phyloP scores from a whole-genome alignment of 1,140 invertebrate genomes.

The Protaetia brevitarsis region DNA sequence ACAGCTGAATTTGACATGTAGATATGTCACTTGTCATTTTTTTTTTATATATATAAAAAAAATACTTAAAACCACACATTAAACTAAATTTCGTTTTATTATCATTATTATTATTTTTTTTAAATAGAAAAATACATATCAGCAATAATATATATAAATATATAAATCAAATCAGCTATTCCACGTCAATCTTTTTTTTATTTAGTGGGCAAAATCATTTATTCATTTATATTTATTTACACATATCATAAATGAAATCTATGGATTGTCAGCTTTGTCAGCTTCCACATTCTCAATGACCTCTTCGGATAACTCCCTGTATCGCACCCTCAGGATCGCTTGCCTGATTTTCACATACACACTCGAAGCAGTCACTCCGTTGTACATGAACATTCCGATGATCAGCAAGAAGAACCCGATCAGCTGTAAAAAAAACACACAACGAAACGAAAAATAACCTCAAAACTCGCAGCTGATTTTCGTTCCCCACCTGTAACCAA shows the following conservation, averaged over 20 bases:
- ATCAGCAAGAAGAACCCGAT: conserved; percentile 39
- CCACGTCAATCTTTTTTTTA: too few relatives aligned
- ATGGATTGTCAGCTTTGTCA: conserved; percentile 27
- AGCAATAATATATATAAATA: too few relatives aligned
- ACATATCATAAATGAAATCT: not conserved
- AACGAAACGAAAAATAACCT: not conserved
- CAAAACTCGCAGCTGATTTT: not conserved
- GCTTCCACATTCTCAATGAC: conserved; percentile 33
- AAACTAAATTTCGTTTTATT: too few relatives aligned
- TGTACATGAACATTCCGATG: conserved; percentile 43
- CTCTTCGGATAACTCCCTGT: conserved; percentile 30
- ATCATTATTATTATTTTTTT: too few relatives aligned
- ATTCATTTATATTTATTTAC: not conserved
- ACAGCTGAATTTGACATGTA: too few relatives aligned
- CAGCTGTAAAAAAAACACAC: conserved; percentile 35
- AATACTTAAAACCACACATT: too few relatives aligned
- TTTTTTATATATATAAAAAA: too few relatives aligned
- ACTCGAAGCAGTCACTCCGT: conserved; percentile 35
- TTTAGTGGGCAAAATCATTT: not conserved
- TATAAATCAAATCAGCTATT: too few relatives aligned
- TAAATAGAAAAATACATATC: too few relatives aligned
- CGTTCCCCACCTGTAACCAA: conserved; percentile 65
- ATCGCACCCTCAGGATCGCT: conserved; percentile 24
- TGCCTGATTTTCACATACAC: conserved; percentile 25
- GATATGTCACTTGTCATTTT: too few relatives aligned